These are phyloP conservation scores for Diglossa cyanea DNA, from an alignment of 2,797 vertebrate genomes.

Conservation along the genomic window DNA sequence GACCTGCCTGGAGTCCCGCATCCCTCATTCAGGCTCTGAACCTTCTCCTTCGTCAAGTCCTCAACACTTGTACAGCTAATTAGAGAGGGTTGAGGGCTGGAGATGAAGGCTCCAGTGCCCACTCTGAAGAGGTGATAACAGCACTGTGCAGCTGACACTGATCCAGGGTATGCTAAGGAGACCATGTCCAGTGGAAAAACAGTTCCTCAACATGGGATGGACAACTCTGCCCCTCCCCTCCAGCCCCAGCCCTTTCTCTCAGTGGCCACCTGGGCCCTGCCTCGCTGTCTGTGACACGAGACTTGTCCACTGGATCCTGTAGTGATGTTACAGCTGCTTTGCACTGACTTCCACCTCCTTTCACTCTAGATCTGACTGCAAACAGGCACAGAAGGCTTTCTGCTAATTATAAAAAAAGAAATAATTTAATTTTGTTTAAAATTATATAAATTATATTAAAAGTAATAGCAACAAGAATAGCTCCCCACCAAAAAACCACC, in stretches of 20 bases:
- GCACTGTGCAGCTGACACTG: background rate
- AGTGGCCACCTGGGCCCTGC: background rate
- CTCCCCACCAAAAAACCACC: no score
- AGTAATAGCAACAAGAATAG: no score
- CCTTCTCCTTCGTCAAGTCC: background rate
- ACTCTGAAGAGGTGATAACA: background rate
- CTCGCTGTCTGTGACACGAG: background rate
- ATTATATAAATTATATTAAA: background rate
- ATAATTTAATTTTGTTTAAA: background rate
- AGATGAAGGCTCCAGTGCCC: background rate
- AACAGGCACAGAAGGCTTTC: background rate
- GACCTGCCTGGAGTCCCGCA: no score
- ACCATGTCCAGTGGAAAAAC: background rate
- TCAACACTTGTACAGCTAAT: background rate
- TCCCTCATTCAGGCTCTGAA: no score
- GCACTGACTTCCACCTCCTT: background rate
- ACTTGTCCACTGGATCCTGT: background rate
- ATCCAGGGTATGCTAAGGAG: background rate
- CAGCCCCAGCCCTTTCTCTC: background rate
- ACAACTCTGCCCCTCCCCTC: background rate
- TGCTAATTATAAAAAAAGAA: background rate
- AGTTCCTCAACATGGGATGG: accelerated
- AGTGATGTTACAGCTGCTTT: background rate
- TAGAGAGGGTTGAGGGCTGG: background rate
- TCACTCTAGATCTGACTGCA: background rate